These are phyloP conservation scores for Ischnura elegans DNA, from an alignment of 2,888 invertebrate species.

Conservation along the genomic window DNA sequence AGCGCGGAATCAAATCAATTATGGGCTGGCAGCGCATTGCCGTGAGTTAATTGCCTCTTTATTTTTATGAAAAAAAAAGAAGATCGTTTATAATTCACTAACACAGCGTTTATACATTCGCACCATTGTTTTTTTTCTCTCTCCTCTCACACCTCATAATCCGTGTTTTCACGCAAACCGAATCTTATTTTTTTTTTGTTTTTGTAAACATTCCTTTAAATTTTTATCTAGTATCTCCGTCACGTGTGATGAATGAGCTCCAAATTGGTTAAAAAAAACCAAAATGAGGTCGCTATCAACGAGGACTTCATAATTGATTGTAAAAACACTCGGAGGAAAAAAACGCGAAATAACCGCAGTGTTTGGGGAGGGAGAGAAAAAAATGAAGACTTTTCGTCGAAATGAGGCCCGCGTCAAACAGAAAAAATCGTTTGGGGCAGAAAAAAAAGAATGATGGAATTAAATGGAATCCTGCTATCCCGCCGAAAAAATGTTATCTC, in stretches of 20 bases:
- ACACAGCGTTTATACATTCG: not conserved
- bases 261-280: not conserved
- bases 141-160: not conserved
- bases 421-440: not conserved
- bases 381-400: not conserved
- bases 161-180: not conserved
- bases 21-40: not conserved
- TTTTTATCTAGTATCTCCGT: not conserved
- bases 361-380: not conserved
- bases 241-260: not conserved
- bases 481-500: conserved; percentile 33
- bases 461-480: not conserved
- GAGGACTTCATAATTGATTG: conserved; percentile 12
- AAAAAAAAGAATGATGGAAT: not conserved
- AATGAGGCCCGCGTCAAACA: conserved; percentile 26
- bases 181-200: not conserved
- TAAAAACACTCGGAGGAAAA: not conserved
- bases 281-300: not conserved
- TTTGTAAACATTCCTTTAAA: not conserved
- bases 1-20: not conserved
- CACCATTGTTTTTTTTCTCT: not conserved
- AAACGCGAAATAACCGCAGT: not conserved
- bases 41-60: not conserved
- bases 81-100: not conserved
- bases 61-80: no score